Evolutionary conservation across 2,113 vertebrate genomes (phyloP).

Genomic region (Malurus elegans): DNA sequence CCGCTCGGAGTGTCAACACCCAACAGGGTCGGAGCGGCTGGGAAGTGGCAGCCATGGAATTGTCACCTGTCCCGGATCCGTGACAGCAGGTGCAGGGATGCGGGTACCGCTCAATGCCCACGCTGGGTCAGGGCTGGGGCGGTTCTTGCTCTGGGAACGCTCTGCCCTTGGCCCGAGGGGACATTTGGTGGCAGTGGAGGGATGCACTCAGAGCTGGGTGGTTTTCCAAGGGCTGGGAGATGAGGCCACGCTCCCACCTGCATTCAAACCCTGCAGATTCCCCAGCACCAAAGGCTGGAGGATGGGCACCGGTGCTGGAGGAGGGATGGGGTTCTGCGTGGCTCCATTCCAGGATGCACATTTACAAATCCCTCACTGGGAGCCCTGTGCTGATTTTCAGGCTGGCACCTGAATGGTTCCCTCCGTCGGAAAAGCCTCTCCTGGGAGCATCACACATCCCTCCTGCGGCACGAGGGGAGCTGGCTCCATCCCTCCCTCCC

Average conservation of each 20-base stretch:
- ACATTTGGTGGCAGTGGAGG: not conserved
- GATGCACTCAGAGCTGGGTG: not conserved
- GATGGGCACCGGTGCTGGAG: not conserved
- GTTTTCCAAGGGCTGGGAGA: not conserved
- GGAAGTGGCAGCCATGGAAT: not conserved
- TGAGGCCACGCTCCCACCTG: rapidly evolving
- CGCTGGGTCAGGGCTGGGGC: rapidly evolving
- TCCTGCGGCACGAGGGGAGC: not conserved
- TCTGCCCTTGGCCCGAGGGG: not conserved
- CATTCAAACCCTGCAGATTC: not conserved
- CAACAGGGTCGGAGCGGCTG: rapidly evolving
- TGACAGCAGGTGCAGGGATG: rapidly evolving
- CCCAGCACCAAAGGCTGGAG: not conserved
- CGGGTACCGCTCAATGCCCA: not conserved
- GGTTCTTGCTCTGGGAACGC: not conserved
- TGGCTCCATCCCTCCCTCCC: not conserved
- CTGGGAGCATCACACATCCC: not conserved
- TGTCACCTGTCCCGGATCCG: rapidly evolving
- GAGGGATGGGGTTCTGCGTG: not conserved
- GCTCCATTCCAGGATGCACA: not conserved
- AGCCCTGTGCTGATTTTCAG: not conserved
- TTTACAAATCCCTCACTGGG: not conserved
- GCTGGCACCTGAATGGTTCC: not conserved
- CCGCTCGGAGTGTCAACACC: rapidly evolving
- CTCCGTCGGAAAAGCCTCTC: not conserved